Percentiles rank a stretch among this genome's conserved stretches.
Evolutionary conservation across 1,140 invertebrate species (phyloP).

Genomic region (Bombus ignitus): DNA sequence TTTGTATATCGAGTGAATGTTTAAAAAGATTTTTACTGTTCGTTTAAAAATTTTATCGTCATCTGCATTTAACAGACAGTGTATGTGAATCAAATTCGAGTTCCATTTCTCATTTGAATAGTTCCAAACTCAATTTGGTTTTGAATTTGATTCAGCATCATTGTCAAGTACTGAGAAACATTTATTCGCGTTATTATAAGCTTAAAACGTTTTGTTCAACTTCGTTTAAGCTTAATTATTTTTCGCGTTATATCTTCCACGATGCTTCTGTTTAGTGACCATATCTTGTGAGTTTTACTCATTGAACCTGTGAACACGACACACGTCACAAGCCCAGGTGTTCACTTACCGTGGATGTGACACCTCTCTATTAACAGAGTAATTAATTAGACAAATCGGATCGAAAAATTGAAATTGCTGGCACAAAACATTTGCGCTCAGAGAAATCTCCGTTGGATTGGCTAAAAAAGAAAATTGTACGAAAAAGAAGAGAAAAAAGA

Average conservation of each 20-base stretch:
- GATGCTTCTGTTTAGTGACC: conserved; percentile 42
- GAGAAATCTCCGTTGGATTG: conserved; percentile 61
- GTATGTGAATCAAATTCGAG: conserved; percentile 37
- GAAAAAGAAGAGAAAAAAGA: background rate
- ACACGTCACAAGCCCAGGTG: background rate
- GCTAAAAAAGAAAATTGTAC: conserved; percentile 49
- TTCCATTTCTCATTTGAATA: background rate
- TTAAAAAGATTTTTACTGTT: conserved; percentile 54
- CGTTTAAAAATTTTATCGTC: conserved; percentile 51
- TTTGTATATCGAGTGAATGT: conserved; percentile 8
- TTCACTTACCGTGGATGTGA: conserved; percentile 28
- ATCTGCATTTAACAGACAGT: conserved; percentile 59
- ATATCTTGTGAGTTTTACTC: background rate
- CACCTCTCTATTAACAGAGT: background rate
- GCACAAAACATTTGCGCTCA: conserved; percentile 50
- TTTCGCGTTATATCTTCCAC: conserved; percentile 71
- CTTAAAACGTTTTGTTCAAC: conserved; percentile 13
- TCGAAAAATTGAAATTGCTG: conserved; percentile 20
- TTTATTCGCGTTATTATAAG: background rate
- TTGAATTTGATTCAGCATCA: conserved; percentile 28
- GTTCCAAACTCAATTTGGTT: background rate
- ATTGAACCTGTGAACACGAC: background rate
- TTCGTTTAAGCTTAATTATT: conserved; percentile 32
- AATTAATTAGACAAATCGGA: background rate
- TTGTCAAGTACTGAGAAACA: conserved; percentile 29